Conservation (phyloP, 2,888 invertebrate genomes). For the Ectobius pallidus region DNA sequence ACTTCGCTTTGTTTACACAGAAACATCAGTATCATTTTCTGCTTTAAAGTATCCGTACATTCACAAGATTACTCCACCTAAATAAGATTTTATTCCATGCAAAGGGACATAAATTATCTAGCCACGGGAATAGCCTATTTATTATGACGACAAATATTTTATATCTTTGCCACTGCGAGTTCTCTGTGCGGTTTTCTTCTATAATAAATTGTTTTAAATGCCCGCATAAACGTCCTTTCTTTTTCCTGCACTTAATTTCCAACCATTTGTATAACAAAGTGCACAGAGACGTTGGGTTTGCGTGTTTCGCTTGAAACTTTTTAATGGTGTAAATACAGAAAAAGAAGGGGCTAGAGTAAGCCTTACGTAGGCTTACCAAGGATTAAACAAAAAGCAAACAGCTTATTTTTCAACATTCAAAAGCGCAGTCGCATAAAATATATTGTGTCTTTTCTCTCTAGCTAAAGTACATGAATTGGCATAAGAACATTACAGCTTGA, state of each 20-base stretch:
- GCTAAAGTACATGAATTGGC: neutral
- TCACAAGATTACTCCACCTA: neutral
- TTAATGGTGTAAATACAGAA: neutral
- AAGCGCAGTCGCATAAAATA: constrained; percentile 6
- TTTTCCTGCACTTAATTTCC: constrained; percentile 25
- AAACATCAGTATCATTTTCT: too few relatives aligned
- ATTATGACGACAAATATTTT: constrained; percentile 12
- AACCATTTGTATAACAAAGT: constrained; percentile 25
- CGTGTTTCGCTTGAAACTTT: neutral
- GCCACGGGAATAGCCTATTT: neutral
- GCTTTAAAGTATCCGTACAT: too few relatives aligned
- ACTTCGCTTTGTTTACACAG: too few relatives aligned
- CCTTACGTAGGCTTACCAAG: constrained; percentile 3
- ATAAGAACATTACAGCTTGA: neutral
- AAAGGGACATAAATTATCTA: neutral
- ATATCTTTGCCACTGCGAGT: neutral
- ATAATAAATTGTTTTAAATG: constrained; percentile 30
- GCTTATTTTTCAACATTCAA: constrained; percentile 11
- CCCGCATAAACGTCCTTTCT: constrained; percentile 27
- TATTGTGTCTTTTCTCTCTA: neutral
- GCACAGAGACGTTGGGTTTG: neutral
- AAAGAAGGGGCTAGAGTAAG: neutral
- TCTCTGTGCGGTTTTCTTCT: constrained; percentile 8
- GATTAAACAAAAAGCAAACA: constrained; percentile 22
- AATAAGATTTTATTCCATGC: neutral